Percentiles rank a stretch among this genome's conserved stretches.
Evolutionary conservation across 2,888 invertebrate genomes (phyloP).

Genomic region (Empis stercorea): DNA sequence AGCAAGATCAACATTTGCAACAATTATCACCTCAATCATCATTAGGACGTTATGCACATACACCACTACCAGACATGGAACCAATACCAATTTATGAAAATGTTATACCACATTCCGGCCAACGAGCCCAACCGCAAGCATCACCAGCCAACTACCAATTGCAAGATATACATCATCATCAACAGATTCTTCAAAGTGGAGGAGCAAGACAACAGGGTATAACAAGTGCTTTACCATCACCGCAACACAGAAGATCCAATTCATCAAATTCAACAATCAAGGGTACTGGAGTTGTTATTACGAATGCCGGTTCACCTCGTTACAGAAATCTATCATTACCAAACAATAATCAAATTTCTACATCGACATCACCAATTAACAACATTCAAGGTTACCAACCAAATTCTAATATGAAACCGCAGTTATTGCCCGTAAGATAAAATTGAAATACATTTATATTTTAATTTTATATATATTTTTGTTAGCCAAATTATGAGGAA

Average conservation of each 20-base stretch:
- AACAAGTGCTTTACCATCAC: not conserved
- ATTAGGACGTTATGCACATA: conserved; percentile 26
- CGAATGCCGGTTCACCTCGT: conserved; percentile 12
- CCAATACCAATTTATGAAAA: conserved; percentile 50
- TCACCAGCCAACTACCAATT: conserved; percentile 34
- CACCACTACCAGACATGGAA: conserved; percentile 43
- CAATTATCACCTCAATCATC: not conserved
- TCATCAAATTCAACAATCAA: conserved; percentile 25
- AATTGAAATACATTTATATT: too few relatives aligned
- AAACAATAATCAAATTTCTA: not conserved
- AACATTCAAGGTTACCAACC: too few relatives aligned
- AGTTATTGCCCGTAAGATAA: too few relatives aligned
- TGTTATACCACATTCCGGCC: conserved; percentile 43
- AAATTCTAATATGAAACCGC: too few relatives aligned
- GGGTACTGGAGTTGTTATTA: conserved; percentile 2
- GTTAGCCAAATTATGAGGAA: not conserved
- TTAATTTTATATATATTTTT: too few relatives aligned
- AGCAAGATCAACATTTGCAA: not conserved
- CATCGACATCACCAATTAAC: not conserved
- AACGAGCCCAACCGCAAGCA: conserved; percentile 37
- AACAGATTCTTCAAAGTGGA: conserved; percentile 7
- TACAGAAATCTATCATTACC: conserved; percentile 33
- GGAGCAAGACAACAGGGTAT: not conserved
- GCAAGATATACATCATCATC: conserved; percentile 14
- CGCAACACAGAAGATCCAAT: conserved; percentile 24